phyloP scores from a whole-genome alignment of 2,113 vertebrate species.

The Halcyon malimbica region DNA sequence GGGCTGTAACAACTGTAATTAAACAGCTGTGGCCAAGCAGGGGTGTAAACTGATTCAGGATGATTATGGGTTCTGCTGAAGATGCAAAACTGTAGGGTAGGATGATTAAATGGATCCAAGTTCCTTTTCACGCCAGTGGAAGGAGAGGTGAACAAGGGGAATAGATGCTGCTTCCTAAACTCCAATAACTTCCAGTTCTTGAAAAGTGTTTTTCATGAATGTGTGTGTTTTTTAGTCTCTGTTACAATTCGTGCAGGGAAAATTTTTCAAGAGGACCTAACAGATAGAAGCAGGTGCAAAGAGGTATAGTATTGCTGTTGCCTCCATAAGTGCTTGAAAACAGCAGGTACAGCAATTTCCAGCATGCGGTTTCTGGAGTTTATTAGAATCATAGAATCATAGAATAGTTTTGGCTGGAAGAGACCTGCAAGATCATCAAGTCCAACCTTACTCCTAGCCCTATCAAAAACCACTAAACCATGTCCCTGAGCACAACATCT shows the following conservation, averaged over 20 bases:
- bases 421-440: no score
- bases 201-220: fast-evolving
- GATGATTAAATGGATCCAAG: neutral
- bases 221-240: neutral
- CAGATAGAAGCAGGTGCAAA: neutral
- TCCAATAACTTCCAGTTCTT: neutral
- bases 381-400: neutral
- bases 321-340: neutral
- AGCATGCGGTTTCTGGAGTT: neutral
- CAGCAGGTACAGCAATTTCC: neutral
- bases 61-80: neutral
- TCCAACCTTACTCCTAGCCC: no score
- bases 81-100: neutral
- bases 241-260: neutral
- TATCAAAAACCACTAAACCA: no score
- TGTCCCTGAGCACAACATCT: no score
- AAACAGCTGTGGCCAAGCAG: neutral
- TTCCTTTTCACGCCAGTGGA: neutral
- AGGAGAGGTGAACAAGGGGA: neutral
- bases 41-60: neutral
- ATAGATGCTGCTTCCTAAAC: neutral
- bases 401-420: no score
- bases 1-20: neutral
- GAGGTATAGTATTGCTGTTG: neutral
- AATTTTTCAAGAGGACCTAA: neutral